Evolutionary conservation across 2,113 vertebrate genomes (phyloP), one percentile per base, ranked within the genome.

Genomic region (Lamprotornis superbus): DNA sequence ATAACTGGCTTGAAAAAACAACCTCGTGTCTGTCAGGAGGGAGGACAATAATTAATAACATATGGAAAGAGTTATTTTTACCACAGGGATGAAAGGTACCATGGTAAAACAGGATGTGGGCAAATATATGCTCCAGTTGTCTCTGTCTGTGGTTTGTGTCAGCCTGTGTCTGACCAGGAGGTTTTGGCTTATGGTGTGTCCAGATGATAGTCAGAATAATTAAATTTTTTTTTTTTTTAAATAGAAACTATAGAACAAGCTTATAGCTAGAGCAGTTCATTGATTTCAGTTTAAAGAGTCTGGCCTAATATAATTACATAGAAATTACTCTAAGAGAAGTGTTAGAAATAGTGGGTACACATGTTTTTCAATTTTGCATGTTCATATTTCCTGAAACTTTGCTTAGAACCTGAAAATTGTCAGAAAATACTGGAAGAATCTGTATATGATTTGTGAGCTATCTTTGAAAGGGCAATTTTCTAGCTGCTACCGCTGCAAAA

Each of bases 91-190:
- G 90, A 96, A 93, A 96, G 92, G 92, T 96, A 87, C 83, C 76
- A 75, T 60, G 83, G 73, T 96, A 90, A 95, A 92, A 86, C 88
- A 94, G 94, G 92, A 96, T 93, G 83, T 89, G 93, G 95, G 76
- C 85, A 95, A 88, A 92, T 69, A 75, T 75, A 78, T 71, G 79
- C 56, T 96, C 47, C 59, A 35, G 92, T 95, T 84, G 81, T 77
- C 68, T 93, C 65, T 75, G 79, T 65, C 94, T 95, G 93, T 94
- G 94, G 76, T 92, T 93, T 93, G 50, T 86, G 83, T 92, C 87
- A 94, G 88, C 33, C 39, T 59, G 30, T 87, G 80, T 91, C 77
- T 89, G 91, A 89, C 61, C 50, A 86, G 85, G 68, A 86, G 60
- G 46, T 88, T 87, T 64, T 92, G 88, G n/a, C 50, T 92, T 95